Evolutionary conservation across 2,113 vertebrate genomes (phyloP), one percentile per base, ranked within the genome.

Genomic region (Gambusia holbrooki): DNA sequence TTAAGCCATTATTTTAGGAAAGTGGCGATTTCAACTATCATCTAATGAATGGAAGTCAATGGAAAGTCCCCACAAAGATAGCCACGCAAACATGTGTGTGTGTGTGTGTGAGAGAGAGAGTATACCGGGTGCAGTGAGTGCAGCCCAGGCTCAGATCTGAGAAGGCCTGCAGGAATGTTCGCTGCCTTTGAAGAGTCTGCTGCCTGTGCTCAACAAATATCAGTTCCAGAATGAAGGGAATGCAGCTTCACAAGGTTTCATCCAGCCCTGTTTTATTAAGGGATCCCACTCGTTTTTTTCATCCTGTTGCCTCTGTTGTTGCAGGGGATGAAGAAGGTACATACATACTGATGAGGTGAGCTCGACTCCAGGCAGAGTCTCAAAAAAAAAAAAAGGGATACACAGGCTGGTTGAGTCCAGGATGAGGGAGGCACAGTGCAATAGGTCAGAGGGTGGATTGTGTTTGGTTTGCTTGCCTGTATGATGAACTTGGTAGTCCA

Each of bases 241-340:
- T 94, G 88, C 79, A 80, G 87, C 87, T 93, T 89, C 89, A 86
- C 90, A 88, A 80, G 83, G 79, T 77, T 85, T 83, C 83, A 86
- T 81, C 89, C 89, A 81, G 84, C 81, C 80, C 91, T 93, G 91
- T 91, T 94, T 92, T 92, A 92, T 92, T 92, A 91, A 90, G 89
- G 83, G 88, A 94, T 93, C 89, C 87, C 63, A 40, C 73, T 79
- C 29, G 29, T 81, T 71, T 82, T 82, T 90, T 87, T 90, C 88
- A 87, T 92, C 90, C 83, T 30, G 81, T 78, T 87, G 76, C 83
- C 83, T 84, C 75, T 89, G 88, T 87, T 82, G 91, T 86, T 90
- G 84, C 81, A 79, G 77, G 77, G 65, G 76, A 76, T 81, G 84
- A 85, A 79, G 83, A 74, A 79, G 78, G 82, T 76, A 77, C 89